Evolutionary conservation across 2,888 invertebrate genomes (phyloP), one percentile per base, ranked within the genome.

Genomic region (Tanytarsus gracilentus): DNA sequence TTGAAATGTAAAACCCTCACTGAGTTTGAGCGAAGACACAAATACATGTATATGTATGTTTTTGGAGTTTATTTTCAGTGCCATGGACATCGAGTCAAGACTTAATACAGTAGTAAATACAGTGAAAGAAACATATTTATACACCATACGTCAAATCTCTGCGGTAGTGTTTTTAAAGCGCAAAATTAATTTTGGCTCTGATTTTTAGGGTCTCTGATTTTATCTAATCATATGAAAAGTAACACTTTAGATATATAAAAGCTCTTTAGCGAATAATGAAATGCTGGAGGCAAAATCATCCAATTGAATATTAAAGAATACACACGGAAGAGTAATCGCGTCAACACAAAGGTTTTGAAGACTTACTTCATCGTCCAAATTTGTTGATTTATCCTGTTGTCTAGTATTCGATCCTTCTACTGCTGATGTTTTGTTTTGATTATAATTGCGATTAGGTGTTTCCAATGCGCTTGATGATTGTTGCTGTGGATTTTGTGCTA

Each of bases 401-500:
- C 16, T 51, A 30, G 16, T 51, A 30, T 30, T 51, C 30, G 8
- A 18, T 51, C 29, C 23, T 29, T 26, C 14, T 51, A 30, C 27
- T 30, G 11, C 30, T 48, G 25, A 9, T 16, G 25, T 18, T 53
- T 23, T 26, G 21, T n/a, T 11, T 33, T 23, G n/a, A n/a, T n/a
- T n/a, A n/a, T n/a, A 36, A 25, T 53, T 36, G 36, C 36, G n/a
- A 53, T 14, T 29, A 33, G 53, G 49, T 49, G 53, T n/a, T 23
- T 36, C 53, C 36, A 53, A 51, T 14, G 16, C 11, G 6, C n/a
- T 29, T 33, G 21, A 33, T 53, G 23, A 33, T 52, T n/a, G 49
- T 27, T 21, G 36, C 7, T 62, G 61, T 61, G 9, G 50, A 53
- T 39, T 53, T 61, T 62, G 53, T 21, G 64, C 62, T 56, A 63